Percentiles rank a stretch among this genome's conserved stretches.
Evolutionary conservation across 2,797 vertebrate species (phyloP).

Genomic region (Tenualosa thibaudeaui): DNA sequence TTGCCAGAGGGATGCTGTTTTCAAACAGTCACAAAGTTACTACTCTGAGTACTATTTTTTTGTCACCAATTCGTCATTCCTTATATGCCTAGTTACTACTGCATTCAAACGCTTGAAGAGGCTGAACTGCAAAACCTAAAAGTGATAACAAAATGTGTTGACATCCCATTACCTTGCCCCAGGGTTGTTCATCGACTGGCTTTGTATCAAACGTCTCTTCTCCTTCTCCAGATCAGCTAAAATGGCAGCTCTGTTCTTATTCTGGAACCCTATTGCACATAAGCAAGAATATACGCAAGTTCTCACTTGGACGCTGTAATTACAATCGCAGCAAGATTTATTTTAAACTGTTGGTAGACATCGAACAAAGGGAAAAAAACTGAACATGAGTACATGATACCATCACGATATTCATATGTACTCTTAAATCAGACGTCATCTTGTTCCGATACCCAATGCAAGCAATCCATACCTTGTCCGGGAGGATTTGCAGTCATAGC

Average conservation of each 20-base stretch:
- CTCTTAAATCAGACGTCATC: not conserved
- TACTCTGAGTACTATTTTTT: not conserved
- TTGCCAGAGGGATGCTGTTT: conserved; percentile 82
- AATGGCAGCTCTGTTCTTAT: conserved; percentile 92
- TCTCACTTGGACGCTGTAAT: not conserved
- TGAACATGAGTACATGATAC: conserved; percentile 47
- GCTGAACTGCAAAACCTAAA: not conserved
- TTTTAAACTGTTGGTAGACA: not conserved
- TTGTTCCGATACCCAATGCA: not conserved
- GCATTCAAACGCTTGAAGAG: not conserved
- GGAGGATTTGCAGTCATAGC: conserved; percentile 86
- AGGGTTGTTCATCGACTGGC: conserved; percentile 88
- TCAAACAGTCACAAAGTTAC: not conserved
- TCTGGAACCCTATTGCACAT: conserved; percentile 80
- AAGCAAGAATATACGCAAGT: not conserved
- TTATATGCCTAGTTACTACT: too few species aligned
- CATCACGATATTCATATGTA: not conserved
- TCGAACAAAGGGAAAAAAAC: conserved; percentile 34
- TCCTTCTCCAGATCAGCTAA: conserved; percentile 95
- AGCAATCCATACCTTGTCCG: conserved; percentile 77
- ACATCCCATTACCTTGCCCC: conserved; percentile 80
- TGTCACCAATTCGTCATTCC: not conserved
- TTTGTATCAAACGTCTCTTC: conserved; percentile 92
- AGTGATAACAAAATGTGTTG: not conserved
- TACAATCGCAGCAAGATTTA: not conserved